Evolutionary conservation across 1,140 invertebrate genomes (phyloP).

Genomic region (Drosophila arawakana): DNA sequence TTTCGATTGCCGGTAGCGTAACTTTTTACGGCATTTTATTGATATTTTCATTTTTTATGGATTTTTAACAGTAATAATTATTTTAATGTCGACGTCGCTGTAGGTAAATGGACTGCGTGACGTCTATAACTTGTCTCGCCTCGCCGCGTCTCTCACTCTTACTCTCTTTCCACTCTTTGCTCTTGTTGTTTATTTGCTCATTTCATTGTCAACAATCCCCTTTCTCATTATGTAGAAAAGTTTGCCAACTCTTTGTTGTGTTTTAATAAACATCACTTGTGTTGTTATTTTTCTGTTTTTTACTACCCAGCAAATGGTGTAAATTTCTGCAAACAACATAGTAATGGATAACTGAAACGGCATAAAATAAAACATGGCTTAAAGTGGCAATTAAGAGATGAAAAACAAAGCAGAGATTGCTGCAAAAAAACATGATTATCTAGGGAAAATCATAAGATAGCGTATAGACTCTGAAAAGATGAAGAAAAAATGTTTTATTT

Average conservation of each 20-base stretch:
- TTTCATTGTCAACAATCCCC: constrained; percentile 48
- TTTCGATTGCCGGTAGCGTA: constrained; percentile 54
- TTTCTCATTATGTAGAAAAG: constrained; percentile 26
- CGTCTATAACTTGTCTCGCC: constrained; percentile 22
- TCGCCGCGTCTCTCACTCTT: neutral
- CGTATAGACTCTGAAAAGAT: neutral
- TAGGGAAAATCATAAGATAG: neutral
- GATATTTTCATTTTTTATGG: constrained; percentile 75
- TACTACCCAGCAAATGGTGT: constrained; percentile 27
- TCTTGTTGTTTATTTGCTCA: constrained; percentile 44
- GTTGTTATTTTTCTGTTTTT: constrained; percentile 12
- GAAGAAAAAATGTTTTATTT: neutral
- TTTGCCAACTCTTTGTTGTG: constrained; percentile 24
- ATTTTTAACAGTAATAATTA: constrained; percentile 82
- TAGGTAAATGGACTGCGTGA: constrained; percentile 69
- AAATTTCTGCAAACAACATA: constrained; percentile 9
- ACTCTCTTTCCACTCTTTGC: neutral
- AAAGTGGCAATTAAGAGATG: constrained; percentile 24
- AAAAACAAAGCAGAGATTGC: neutral
- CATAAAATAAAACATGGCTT: constrained; percentile 9
- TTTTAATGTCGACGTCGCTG: constrained; percentile 74
- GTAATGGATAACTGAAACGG: constrained; percentile 4
- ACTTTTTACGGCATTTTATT: constrained; percentile 74
- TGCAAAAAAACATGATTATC: neutral
- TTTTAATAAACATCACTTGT: constrained; percentile 35